Conservation (phyloP, 2,888 invertebrate species). For the Escarpia spicata region DNA sequence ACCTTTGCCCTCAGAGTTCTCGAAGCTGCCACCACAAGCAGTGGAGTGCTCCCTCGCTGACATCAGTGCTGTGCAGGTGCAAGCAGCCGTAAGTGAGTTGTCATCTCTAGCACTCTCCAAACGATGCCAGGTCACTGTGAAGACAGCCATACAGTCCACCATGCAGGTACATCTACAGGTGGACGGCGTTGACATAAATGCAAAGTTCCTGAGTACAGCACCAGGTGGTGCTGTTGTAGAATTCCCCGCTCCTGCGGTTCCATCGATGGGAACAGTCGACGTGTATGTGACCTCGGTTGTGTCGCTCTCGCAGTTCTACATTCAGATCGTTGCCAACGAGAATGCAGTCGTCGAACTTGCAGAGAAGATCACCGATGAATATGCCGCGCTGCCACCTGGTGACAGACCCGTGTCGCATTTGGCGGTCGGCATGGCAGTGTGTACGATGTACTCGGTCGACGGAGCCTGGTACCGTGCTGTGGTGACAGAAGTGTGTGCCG, state of each 20-base stretch:
- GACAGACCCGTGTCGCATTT: not conserved
- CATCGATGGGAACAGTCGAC: not conserved
- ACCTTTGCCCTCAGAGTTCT: constrained; percentile 34
- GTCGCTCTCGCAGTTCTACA: not conserved
- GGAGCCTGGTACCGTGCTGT: constrained; percentile 57
- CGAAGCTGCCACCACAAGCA: constrained; percentile 41
- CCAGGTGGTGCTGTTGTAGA: constrained; percentile 20
- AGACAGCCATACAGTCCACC: not conserved
- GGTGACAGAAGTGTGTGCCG: constrained; percentile 37
- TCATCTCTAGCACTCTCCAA: not conserved
- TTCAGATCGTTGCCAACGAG: not conserved
- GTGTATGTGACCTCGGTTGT: constrained; percentile 20
- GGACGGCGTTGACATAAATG: not conserved
- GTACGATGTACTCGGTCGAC: constrained; percentile 53
- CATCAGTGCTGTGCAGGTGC: not conserved
- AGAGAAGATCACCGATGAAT: constrained; percentile 22
- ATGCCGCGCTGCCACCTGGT: constrained; percentile 17
- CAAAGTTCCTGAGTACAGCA: not conserved
- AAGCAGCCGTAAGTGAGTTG: constrained; percentile 9
- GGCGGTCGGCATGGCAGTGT: constrained; percentile 28
- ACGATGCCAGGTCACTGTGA: not conserved
- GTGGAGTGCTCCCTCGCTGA: constrained; percentile 37
- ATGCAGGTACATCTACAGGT: constrained; percentile 17
- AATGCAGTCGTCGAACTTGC: not conserved
- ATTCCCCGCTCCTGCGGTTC: not conserved